Base-by-base conservation (phyloP, 2,888 invertebrate genomes). In the Tineola bisselliella region DNA sequence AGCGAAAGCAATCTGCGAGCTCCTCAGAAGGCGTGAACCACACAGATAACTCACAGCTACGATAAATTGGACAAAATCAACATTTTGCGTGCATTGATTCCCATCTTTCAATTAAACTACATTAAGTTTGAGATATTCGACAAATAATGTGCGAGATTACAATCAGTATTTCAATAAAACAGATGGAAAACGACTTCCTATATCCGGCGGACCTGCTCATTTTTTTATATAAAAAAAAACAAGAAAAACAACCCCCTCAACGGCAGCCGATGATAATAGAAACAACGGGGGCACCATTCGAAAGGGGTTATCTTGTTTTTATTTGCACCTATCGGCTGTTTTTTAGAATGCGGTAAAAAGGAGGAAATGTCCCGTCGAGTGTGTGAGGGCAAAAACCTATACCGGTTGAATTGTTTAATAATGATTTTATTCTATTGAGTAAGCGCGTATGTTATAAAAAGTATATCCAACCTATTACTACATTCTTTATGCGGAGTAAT, bases 141-240 rank as follows among this genome's bases (percentile, higher is more conserved):
- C 69, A 71, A 77, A 74, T 71, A 68, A 66, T 48, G 70, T 72
- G 74, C 69, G 74, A 79, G 83, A 84, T 84, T 79, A 74, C 78
- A 83, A 84, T 84, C 82, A 75, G 76, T 74, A 76, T 79, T 84
- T 84, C 84, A 84, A 84, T 84, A 82, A 84, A 84, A 80, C 84
- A 84, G 81, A 77, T 76, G 81, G 78, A 71, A 76, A 77, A 77
- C 76, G 74, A 73, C 75, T 74, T 69, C 79, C 77, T 17, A 78
- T 83, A 83, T 84, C 83, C 84, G 81, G 78, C n/a, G 68, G 65
- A 64, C 65, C 74, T 72, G 75, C 75, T 75, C 74, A 73, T 79
- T 25, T 80, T 81, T 83, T 81, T 43, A n/a, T 44, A 38, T 38
- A 25, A 31, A 69, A 70, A 76, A 78, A 79, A 79, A 17, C 43